phyloP scores from a whole-genome alignment of 2,888 invertebrate genomes.

The Eutolmus rufibarbis region DNA sequence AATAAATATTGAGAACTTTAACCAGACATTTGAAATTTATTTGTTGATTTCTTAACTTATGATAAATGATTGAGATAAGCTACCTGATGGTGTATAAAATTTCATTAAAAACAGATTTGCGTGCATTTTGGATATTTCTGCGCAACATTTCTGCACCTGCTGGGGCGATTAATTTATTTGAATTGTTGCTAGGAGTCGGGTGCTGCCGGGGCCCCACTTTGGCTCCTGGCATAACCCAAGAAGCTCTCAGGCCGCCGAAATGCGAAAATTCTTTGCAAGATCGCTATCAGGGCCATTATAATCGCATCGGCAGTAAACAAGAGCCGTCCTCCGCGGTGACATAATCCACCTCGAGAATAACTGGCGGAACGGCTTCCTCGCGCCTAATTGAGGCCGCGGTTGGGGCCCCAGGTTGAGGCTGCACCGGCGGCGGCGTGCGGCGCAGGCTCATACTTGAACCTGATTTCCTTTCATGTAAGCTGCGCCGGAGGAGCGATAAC shows the following conservation, averaged over 20 bases:
- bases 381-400: background rate
- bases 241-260: background rate
- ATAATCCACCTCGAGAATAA: background rate
- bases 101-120: background rate
- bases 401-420: background rate
- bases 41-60: background rate
- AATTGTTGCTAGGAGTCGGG: background rate
- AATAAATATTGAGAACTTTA: too few relatives aligned
- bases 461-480: slow-evolving; percentile 21
- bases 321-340: background rate
- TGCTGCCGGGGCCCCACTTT: too few relatives aligned
- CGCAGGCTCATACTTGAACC: slow-evolving; percentile 16
- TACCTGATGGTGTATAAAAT: background rate
- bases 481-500: slow-evolving; percentile 5
- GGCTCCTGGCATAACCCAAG: background rate
- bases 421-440: background rate
- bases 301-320: background rate
- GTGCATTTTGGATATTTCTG: background rate
- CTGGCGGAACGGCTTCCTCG: background rate
- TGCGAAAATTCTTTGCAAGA: background rate
- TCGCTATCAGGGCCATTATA: background rate
- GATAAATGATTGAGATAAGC: background rate
- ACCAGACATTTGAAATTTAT: background rate
- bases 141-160: background rate
- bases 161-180: background rate